Evolutionary conservation across 2,888 invertebrate species (phyloP).

Genomic region (Barypeithes pellucidus): DNA sequence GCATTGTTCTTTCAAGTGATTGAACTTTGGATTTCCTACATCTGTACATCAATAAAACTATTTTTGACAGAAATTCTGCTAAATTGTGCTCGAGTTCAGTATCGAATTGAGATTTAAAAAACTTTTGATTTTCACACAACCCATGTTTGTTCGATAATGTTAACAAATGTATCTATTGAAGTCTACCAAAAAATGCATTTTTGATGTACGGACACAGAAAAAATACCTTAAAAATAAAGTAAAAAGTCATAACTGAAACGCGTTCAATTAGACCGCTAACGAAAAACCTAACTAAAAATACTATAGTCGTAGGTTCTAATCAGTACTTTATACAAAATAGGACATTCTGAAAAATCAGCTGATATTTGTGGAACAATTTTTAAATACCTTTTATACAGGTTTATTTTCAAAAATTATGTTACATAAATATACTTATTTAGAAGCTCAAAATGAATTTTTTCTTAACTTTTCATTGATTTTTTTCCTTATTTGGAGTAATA

Average conservation of each 20-base stretch:
- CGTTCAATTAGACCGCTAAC: conserved; percentile 31
- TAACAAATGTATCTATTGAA: no score
- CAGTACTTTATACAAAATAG: conserved; percentile 70
- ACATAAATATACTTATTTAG: no score
- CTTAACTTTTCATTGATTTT: neutral
- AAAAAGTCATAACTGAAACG: conserved; percentile 22
- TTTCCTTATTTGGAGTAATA: neutral
- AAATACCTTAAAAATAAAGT: conserved; percentile 56
- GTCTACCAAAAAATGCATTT: conserved; percentile 3
- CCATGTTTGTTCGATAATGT: no score
- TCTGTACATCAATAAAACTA: neutral
- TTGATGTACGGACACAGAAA: neutral
- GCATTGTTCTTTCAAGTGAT: conserved; percentile 57
- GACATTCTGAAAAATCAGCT: conserved; percentile 50
- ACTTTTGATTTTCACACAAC: no score
- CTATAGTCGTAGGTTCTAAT: conserved; percentile 61
- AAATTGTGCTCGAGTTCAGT: no score
- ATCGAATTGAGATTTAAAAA: no score
- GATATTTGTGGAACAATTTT: conserved; percentile 3
- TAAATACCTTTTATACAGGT: neutral
- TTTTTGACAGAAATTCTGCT: neutral
- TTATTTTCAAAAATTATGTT: neutral
- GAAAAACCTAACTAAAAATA: conserved; percentile 46
- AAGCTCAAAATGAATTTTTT: neutral
- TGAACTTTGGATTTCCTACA: neutral